Percentiles rank a stretch among this genome's conserved stretches.
Conservation (phyloP, 2,113 vertebrate species). For the Pampusana beccarii region DNA sequence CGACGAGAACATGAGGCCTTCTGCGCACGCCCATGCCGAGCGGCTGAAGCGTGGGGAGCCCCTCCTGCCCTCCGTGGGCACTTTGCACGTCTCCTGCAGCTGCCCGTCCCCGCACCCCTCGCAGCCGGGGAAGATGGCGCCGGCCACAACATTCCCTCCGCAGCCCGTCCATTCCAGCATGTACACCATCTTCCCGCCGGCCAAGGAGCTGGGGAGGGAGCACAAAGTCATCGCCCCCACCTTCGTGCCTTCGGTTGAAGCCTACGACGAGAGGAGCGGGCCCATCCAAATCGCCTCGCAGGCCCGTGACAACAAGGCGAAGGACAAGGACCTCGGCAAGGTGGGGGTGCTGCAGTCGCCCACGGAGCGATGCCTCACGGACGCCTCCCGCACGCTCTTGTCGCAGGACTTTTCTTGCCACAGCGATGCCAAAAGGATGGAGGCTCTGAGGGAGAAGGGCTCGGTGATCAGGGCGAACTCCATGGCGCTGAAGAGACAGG, state of each 20-base stretch:
- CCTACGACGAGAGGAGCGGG: conserved; percentile 89
- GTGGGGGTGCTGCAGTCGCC: conserved; percentile 78
- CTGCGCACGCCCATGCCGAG: conserved; percentile 69
- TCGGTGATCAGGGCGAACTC: conserved; percentile 90
- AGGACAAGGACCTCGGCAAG: conserved; percentile 77
- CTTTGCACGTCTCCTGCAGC: conserved; percentile 81
- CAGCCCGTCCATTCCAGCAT: conserved; percentile 77
- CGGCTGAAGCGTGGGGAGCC: conserved; percentile 80
- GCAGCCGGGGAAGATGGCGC: conserved; percentile 58
- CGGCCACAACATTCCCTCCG: conserved; percentile 69
- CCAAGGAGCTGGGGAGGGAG: conserved; percentile 86
- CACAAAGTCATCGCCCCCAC: conserved; percentile 93
- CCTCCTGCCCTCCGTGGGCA: conserved; percentile 69
- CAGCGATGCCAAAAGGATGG: conserved; percentile 75
- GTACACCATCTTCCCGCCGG: conserved; percentile 80
- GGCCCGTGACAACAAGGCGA: conserved; percentile 85
- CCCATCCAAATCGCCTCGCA: conserved; percentile 94
- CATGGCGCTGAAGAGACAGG: conserved; percentile 80
- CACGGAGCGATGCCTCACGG: conserved; percentile 73
- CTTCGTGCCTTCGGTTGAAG: conserved; percentile 95
- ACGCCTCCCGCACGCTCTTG: conserved; percentile 72
- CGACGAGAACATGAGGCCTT: conserved; percentile 78
- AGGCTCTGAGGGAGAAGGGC: conserved; percentile 84
- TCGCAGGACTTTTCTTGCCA: conserved; percentile 79
- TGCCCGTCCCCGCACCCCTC: conserved; percentile 78